Evolutionary conservation across 2,888 invertebrate species (phyloP).

Genomic region (Bellardia pandia): DNA sequence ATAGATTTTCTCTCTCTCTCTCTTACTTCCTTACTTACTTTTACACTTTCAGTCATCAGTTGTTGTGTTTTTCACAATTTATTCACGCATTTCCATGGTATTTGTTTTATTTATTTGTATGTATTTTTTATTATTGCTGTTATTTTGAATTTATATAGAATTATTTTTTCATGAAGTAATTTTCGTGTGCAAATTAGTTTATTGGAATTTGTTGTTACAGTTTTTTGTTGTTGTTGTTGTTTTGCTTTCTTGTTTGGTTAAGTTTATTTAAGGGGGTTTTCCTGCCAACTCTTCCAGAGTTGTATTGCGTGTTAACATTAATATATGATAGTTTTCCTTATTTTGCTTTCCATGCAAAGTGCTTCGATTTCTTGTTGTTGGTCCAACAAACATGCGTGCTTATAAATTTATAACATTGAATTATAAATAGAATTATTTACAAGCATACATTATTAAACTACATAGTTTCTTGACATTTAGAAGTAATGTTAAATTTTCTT

Average conservation of each 20-base stretch:
- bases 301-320: slow-evolving; percentile 56
- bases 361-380: neutral
- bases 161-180: slow-evolving; percentile 70
- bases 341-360: neutral
- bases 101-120: slow-evolving; percentile 28
- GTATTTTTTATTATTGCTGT: slow-evolving; percentile 44
- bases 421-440: slow-evolving; percentile 9
- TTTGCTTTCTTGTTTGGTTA: neutral
- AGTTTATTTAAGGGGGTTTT: slow-evolving; percentile 40
- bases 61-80: neutral
- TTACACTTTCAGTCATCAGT: slow-evolving; percentile 2
- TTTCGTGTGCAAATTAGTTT: slow-evolving; percentile 81
- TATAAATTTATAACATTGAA: slow-evolving; percentile 20
- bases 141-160: slow-evolving; percentile 46
- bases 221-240: slow-evolving; percentile 69
- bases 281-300: slow-evolving; percentile 27
- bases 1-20: slow-evolving; percentile 25
- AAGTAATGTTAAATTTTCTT: neutral
- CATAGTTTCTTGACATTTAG: slow-evolving; percentile 35
- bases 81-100: slow-evolving; percentile 9
- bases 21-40: neutral
- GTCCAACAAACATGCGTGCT: slow-evolving; percentile 50
- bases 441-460: slow-evolving; percentile 19
- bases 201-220: slow-evolving; percentile 79
- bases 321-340: slow-evolving; percentile 53